phyloP scores from a whole-genome alignment of 2,888 invertebrate species.

The Plagodis dolabraria region DNA sequence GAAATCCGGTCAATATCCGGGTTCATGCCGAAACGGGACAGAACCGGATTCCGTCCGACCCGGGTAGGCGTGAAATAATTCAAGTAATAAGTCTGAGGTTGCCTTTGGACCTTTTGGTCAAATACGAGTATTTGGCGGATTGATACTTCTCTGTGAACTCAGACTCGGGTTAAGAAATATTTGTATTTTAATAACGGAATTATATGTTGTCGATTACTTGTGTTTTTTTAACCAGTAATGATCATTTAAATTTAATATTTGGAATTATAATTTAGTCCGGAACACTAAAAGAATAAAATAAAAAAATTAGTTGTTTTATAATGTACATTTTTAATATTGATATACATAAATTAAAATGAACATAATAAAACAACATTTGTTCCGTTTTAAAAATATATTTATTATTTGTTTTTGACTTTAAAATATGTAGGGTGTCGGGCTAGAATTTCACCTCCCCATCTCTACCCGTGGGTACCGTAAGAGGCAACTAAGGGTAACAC shows the following conservation, averaged over 20 bases:
- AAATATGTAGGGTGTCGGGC: too few species aligned
- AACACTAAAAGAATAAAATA: neutral
- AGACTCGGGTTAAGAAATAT: slow-evolving; percentile 1
- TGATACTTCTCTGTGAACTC: neutral
- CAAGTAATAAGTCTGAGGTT: slow-evolving; percentile 32
- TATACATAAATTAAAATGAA: neutral
- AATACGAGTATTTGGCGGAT: slow-evolving; percentile 7
- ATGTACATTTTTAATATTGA: neutral
- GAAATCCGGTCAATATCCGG: slow-evolving; percentile 46
- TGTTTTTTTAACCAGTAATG: neutral
- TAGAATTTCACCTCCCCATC: too few species aligned
- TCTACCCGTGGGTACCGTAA: too few species aligned
- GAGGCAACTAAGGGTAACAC: too few species aligned
- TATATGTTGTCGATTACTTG: neutral
- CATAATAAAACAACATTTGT: neutral
- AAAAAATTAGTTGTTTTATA: neutral
- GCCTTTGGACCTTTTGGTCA: slow-evolving; percentile 12
- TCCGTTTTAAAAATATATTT: neutral
- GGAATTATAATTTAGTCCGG: neutral
- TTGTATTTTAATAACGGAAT: neutral
- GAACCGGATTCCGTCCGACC: slow-evolving; percentile 18
- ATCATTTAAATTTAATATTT: too few species aligned
- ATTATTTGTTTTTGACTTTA: neutral
- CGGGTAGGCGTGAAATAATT: slow-evolving; percentile 38
- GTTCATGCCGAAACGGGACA: slow-evolving; percentile 38